Percentiles rank a stretch among this genome's conserved stretches.
These are phyloP conservation scores for Climacteris rufus DNA, from an alignment of 2,113 vertebrate species.

Conservation along the genomic window DNA sequence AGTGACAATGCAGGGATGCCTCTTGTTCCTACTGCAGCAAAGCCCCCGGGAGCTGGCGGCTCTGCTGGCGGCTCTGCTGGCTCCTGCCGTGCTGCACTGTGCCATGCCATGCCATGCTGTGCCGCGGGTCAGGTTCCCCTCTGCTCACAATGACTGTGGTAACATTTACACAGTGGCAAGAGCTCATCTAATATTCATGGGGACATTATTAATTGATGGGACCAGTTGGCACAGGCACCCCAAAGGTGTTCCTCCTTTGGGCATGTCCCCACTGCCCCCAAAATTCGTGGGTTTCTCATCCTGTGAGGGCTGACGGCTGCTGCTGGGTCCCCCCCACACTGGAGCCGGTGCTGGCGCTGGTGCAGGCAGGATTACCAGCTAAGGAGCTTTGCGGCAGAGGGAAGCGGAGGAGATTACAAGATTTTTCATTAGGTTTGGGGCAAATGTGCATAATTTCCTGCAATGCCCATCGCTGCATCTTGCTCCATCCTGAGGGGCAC, in stretches of 20 bases:
- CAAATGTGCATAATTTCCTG: not conserved
- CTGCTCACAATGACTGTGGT: not conserved
- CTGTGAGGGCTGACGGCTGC: not conserved
- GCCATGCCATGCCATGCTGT: not conserved
- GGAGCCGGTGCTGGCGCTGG: not conserved
- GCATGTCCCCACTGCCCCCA: not conserved
- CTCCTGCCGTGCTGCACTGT: not conserved
- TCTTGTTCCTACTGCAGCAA: not conserved
- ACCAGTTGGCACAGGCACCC: not conserved
- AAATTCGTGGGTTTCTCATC: not conserved
- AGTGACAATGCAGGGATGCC: not conserved
- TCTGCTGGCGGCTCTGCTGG: not conserved
- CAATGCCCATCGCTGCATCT: not conserved
- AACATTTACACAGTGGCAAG: constrained; percentile 2
- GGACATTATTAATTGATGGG: constrained; percentile 9
- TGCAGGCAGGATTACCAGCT: not conserved
- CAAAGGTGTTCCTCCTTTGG: not conserved
- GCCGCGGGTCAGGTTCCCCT: not conserved
- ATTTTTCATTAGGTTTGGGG: not conserved
- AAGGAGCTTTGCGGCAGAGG: constrained; percentile 22
- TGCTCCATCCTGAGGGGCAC: not conserved
- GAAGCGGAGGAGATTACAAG: not conserved
- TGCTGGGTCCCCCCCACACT: not conserved
- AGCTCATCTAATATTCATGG: constrained; percentile 31
- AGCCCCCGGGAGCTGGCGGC: not conserved